Evolutionary conservation across 2,888 invertebrate genomes (phyloP).

Genomic region (Polydrusus cervinus): DNA sequence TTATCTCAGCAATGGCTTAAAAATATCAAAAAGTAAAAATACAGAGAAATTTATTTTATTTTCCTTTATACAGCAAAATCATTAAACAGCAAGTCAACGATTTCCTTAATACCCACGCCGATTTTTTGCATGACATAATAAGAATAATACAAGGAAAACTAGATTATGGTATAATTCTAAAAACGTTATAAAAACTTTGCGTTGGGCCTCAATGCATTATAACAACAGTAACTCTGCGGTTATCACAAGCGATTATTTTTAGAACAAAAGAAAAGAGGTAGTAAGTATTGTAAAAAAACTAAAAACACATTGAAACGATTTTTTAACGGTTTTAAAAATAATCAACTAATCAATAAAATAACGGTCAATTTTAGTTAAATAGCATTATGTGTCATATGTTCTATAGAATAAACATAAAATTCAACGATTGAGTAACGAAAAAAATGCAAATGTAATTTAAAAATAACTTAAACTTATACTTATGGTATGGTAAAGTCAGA

Average conservation of each 20-base stretch:
- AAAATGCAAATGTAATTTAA: slow-evolving; percentile 42
- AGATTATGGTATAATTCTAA: not conserved
- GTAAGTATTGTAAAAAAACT: slow-evolving; percentile 1
- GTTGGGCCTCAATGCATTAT: slow-evolving; percentile 4
- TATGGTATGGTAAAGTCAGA: slow-evolving; percentile 30
- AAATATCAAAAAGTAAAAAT: too few species aligned
- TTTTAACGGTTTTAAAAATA: not conserved
- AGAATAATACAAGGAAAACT: not conserved
- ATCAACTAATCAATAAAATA: slow-evolving; percentile 9
- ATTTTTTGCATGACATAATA: not conserved
- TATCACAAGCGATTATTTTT: not conserved
- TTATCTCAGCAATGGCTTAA: too few species aligned
- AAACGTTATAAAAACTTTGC: slow-evolving; percentile 1
- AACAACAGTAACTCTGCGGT: slow-evolving; percentile 17
- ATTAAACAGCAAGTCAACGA: too few species aligned
- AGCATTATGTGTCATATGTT: not conserved
- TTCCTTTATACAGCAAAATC: too few species aligned
- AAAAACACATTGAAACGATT: not conserved
- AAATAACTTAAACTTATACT: slow-evolving; percentile 35
- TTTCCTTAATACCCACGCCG: too few species aligned
- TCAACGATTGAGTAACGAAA: slow-evolving; percentile 23
- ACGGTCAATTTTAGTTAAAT: slow-evolving; percentile 3
- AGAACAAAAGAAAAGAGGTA: not conserved
- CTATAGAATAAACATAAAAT: slow-evolving; percentile 8
- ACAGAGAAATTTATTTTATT: too few species aligned